Evolutionary conservation across 2,888 invertebrate genomes (phyloP).

Genomic region (Drosophila mulleri): DNA sequence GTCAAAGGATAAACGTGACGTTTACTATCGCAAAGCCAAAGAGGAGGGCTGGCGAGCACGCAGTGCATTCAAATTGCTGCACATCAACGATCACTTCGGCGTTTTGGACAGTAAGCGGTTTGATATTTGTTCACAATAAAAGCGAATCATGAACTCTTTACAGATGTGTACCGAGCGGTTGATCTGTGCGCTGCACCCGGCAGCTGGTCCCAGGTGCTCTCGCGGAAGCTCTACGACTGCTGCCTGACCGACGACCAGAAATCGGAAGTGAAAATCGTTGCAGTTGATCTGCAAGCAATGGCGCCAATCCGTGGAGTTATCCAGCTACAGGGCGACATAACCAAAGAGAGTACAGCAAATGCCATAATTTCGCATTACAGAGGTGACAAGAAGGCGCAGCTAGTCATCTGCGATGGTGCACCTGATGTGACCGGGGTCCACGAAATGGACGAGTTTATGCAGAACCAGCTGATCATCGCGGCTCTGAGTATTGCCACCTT

Average conservation of each 20-base stretch:
- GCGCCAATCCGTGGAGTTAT: slow-evolving; percentile 97
- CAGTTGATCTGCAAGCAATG: slow-evolving; percentile 99
- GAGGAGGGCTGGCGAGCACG: slow-evolving; percentile 99
- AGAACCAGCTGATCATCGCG: slow-evolving; percentile 96
- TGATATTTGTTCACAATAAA: neutral
- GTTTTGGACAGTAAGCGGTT: slow-evolving; percentile 90
- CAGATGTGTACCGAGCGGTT: slow-evolving; percentile 95
- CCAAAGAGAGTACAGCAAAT: slow-evolving; percentile 95
- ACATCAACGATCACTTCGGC: slow-evolving; percentile 96
- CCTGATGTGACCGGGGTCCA: slow-evolving; percentile 99
- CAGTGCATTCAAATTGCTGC: slow-evolving; percentile 98
- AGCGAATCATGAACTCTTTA: no score
- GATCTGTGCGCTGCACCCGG: slow-evolving; percentile 99
- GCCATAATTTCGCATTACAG: slow-evolving; percentile 94
- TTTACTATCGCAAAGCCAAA: slow-evolving; percentile 98
- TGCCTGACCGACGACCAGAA: slow-evolving; percentile 74
- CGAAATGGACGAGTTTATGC: slow-evolving; percentile 99
- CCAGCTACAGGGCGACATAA: slow-evolving; percentile 99
- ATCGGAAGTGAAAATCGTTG: slow-evolving; percentile 94
- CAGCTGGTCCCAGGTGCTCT: slow-evolving; percentile 99
- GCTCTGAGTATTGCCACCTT: slow-evolving; percentile 98
- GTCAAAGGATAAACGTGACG: slow-evolving; percentile 99
- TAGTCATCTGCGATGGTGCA: slow-evolving; percentile 99
- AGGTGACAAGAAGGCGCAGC: slow-evolving; percentile 92
- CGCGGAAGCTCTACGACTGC: slow-evolving; percentile 90